Base-by-base conservation (phyloP, 2,113 vertebrate species). In the Brachyhypopomus gauderio region DNA sequence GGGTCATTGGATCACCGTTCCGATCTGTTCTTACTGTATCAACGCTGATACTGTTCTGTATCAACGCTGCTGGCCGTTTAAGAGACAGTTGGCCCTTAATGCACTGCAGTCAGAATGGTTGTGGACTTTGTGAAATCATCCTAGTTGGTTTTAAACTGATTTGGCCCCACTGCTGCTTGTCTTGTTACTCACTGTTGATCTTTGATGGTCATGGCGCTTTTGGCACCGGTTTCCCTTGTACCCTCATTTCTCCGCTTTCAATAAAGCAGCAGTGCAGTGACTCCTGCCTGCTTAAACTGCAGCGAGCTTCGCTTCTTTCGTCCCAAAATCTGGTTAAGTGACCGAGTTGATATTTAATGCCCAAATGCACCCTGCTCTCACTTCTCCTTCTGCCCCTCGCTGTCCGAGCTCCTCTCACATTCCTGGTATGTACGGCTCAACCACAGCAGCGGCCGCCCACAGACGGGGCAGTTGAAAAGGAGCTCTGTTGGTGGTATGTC, bases 401-500 rank as follows among this genome's bases (percentile, higher is more conserved):
- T 2, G 8, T 52, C 12, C 2, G 7, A 30, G 30, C 20, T 58
- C 22, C 27, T 25, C 48, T 75, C 55, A 60, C 69, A 22, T 76
- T 76, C 55, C 36, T 70, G 48, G 63, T 70, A 48, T 69, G 72
- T 27, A 11, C 23, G 19, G 66, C 66, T 81, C 52, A 74, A 52
- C 75, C 69, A 60, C 22, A 59, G 64, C 45, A 45, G 71, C 36
- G 34, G 71, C 30, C 23, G 62, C 48, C 60, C 75, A 56, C 34
- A 81, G 64, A 5, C 17, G 48, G 17, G 1, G 19, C 59, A 81
- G 73, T 74, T 86, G 59, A 86, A 84, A 86, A 80, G 63, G 23
- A 82, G 27, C 83, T 83, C 75, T 83, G 83, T 83, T 88, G 67
- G 81, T 85, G 84, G 84, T 85, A 85, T 84, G 85, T 88, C 88